Percentiles rank a stretch among this genome's conserved stretches.
phyloP scores from a whole-genome alignment of 92 coral and sea anemone genomes.

The Epizoanthus ramosus region DNA sequence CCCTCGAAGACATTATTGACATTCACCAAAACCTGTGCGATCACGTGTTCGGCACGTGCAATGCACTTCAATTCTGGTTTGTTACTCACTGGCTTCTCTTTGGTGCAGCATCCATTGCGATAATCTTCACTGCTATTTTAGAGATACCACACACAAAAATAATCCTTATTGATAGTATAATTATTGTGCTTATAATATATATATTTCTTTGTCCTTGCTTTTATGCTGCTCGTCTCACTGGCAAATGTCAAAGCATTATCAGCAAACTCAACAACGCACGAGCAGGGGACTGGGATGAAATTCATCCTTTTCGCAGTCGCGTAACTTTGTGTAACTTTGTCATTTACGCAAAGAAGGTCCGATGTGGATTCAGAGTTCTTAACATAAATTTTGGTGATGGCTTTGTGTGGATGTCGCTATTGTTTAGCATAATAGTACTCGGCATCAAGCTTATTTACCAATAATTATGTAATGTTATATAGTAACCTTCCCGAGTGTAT shows the following conservation, averaged over 20 bases:
- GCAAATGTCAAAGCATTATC: not conserved
- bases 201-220: not conserved
- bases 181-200: not conserved
- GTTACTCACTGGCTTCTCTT: not conserved
- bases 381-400: slow-evolving; percentile 6
- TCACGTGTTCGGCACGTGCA: slow-evolving; percentile 6
- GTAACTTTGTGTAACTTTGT: not conserved
- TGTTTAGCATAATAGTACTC: not conserved
- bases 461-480: no score
- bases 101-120: not conserved
- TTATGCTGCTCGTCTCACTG: slow-evolving; percentile 5
- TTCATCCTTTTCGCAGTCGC: not conserved
- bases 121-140: not conserved
- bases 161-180: not conserved
- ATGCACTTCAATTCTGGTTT: not conserved
- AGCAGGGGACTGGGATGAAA: slow-evolving; percentile 20
- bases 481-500: no score
- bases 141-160: no score
- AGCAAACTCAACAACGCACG: not conserved
- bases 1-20: not conserved
- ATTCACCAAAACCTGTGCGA: not conserved
- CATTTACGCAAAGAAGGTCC: not conserved
- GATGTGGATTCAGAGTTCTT: slow-evolving; percentile 13
- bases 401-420: slow-evolving; percentile 6
- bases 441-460: not conserved